Evolutionary conservation across 2,797 vertebrate species (phyloP).

Genomic region (Sebastolobus altivelis): DNA sequence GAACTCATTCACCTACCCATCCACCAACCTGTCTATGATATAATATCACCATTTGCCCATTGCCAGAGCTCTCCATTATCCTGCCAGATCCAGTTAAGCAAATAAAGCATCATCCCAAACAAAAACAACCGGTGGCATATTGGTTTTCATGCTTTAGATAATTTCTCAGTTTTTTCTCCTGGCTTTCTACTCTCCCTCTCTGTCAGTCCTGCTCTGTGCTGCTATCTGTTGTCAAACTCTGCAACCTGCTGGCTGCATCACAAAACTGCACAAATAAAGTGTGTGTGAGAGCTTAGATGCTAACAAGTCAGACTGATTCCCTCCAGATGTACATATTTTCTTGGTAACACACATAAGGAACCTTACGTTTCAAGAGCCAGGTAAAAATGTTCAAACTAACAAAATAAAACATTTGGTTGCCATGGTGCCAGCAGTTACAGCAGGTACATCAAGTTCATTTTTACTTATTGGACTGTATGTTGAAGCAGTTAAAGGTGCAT

Average conservation of each 20-base stretch:
- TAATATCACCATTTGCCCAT: background rate
- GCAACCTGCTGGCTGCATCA: slow-evolving; percentile 50
- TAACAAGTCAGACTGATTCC: background rate
- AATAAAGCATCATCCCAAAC: slow-evolving; percentile 13
- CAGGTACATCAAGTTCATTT: background rate
- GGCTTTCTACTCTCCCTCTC: background rate
- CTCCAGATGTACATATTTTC: background rate
- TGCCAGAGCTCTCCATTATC: background rate
- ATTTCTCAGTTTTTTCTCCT: background rate
- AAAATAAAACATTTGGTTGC: background rate
- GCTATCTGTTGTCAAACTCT: slow-evolving; percentile 30
- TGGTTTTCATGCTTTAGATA: background rate
- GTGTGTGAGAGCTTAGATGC: background rate
- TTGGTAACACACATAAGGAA: background rate
- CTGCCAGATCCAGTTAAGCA: background rate
- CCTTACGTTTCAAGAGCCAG: background rate
- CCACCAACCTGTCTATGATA: background rate
- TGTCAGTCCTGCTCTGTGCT: background rate
- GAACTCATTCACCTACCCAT: slow-evolving; percentile 31
- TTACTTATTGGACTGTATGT: background rate
- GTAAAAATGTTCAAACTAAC: background rate
- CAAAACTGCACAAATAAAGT: background rate
- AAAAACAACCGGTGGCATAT: background rate
- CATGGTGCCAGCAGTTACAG: background rate
- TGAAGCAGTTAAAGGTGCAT: background rate